Evolutionary conservation across 1,140 invertebrate species (phyloP).

Genomic region (Lasioglossum baleicum): DNA sequence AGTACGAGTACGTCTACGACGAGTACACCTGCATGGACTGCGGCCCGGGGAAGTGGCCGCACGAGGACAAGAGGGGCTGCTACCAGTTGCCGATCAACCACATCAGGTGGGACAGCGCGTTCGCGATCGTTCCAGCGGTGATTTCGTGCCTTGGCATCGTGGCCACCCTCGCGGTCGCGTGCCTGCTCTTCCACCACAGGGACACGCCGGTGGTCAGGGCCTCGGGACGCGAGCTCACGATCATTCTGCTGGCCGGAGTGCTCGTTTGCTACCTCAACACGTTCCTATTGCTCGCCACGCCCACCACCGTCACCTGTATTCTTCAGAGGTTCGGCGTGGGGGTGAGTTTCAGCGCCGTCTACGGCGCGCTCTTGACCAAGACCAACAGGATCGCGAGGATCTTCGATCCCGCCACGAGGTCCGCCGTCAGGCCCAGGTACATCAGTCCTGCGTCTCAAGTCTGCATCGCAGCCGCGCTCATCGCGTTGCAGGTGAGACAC

Average conservation of each 20-base stretch:
- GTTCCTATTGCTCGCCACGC: slow-evolving; percentile 83
- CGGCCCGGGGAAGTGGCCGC: slow-evolving; percentile 83
- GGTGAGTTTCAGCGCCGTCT: slow-evolving; percentile 87
- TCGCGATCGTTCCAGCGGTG: slow-evolving; percentile 84
- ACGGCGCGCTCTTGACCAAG: slow-evolving; percentile 88
- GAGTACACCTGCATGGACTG: slow-evolving; percentile 85
- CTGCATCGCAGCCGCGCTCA: slow-evolving; percentile 83
- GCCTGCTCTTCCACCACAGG: slow-evolving; percentile 86
- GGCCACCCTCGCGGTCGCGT: slow-evolving; percentile 83
- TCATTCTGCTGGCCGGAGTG: slow-evolving; percentile 85
- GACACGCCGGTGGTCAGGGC: slow-evolving; percentile 91
- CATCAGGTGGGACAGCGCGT: slow-evolving; percentile 83
- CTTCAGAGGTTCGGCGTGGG: slow-evolving; percentile 86
- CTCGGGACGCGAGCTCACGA: slow-evolving; percentile 90
- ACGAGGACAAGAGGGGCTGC: slow-evolving; percentile 82
- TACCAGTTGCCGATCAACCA: slow-evolving; percentile 80
- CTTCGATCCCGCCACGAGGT: slow-evolving; percentile 85
- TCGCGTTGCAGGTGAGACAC: slow-evolving; percentile 79
- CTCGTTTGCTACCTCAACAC: slow-evolving; percentile 84
- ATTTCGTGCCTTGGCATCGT: slow-evolving; percentile 86
- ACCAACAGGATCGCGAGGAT: slow-evolving; percentile 89
- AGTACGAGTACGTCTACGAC: slow-evolving; percentile 85
- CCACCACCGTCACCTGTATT: slow-evolving; percentile 83
- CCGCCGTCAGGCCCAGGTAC: slow-evolving; percentile 85
- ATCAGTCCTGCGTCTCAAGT: slow-evolving; percentile 89